A percentile compares a stretch with the other conserved stretches of the same genome.
These are phyloP conservation scores for Plotosus lineatus DNA, from an alignment of 2,113 vertebrate genomes.

Conservation along the genomic window DNA sequence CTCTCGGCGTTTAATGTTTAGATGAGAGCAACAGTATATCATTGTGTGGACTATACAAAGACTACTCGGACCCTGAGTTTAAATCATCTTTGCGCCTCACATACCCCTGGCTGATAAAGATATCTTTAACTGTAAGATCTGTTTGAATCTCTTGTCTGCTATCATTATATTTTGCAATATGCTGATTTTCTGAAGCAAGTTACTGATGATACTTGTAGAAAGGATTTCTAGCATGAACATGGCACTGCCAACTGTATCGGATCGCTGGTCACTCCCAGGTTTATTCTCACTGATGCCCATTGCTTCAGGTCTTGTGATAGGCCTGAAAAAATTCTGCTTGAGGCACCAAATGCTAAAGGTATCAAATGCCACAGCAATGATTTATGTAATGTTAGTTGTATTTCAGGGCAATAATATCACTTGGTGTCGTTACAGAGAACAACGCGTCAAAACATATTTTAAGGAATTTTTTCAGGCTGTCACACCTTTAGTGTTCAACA, in stretches of 20 bases:
- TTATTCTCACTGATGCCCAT: conserved; percentile 74
- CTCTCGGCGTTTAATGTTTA: conserved; percentile 37
- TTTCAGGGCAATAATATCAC: neutral
- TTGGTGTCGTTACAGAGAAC: neutral
- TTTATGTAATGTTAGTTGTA: no score
- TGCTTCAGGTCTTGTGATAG: conserved; percentile 61
- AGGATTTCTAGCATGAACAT: conserved; percentile 10
- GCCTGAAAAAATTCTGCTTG: conserved; percentile 29
- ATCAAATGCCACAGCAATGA: neutral
- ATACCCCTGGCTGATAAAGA: conserved; percentile 67
- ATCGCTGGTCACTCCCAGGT: conserved; percentile 63
- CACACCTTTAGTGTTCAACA: neutral
- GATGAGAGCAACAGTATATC: conserved; percentile 63
- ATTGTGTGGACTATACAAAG: conserved; percentile 70
- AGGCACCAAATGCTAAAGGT: neutral
- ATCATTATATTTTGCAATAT: neutral
- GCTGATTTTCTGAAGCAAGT: neutral
- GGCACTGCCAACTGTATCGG: conserved; percentile 59
- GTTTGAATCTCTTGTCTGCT: neutral
- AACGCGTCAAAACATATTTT: neutral
- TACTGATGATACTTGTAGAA: neutral
- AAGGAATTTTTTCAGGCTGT: neutral
- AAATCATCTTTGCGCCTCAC: fast-evolving
- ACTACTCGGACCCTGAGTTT: neutral
- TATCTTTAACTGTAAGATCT: conserved; percentile 47